phyloP scores from a whole-genome alignment of 2,113 vertebrate genomes.

The Triplophysa siluroides region DNA sequence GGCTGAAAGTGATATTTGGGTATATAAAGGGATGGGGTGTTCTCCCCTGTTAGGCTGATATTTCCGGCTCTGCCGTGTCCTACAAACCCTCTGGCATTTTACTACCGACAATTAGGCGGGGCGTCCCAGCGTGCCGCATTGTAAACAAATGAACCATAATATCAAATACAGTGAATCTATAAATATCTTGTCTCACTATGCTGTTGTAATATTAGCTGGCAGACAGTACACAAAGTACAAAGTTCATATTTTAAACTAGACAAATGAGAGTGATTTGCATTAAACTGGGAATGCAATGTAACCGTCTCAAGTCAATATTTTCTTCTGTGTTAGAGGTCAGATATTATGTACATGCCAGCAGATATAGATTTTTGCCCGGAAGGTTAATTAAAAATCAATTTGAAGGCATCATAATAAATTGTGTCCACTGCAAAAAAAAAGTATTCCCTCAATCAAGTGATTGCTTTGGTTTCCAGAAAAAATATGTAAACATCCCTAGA shows the following conservation, averaged over 20 bases:
- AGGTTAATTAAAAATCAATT: conserved; percentile 33
- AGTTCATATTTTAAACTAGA: conserved; percentile 9
- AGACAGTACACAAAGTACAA: conserved; percentile 6
- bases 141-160: conserved; percentile 58
- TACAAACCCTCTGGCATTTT: conserved; percentile 58
- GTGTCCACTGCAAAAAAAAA: not conserved
- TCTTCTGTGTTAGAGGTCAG: conserved; percentile 15
- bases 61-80: conserved; percentile 26
- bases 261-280: conserved; percentile 5
- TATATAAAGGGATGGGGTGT: not conserved
- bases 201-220: conserved; percentile 20
- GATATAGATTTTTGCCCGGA: conserved; percentile 11
- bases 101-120: conserved; percentile 54
- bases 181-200: conserved; percentile 33
- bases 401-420: not conserved
- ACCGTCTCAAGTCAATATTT: conserved; percentile 24
- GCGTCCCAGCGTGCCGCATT: conserved; percentile 36
- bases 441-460: not conserved
- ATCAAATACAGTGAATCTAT: conserved; percentile 59
- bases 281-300: conserved; percentile 1
- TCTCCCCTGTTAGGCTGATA: conserved; percentile 14
- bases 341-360: conserved; percentile 16
- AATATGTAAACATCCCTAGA: not conserved
- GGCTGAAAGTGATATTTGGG: conserved; percentile 1
- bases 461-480: not conserved